Evolutionary conservation across 2,113 vertebrate genomes (phyloP).

Genomic region (Pachycephala philippinensis): DNA sequence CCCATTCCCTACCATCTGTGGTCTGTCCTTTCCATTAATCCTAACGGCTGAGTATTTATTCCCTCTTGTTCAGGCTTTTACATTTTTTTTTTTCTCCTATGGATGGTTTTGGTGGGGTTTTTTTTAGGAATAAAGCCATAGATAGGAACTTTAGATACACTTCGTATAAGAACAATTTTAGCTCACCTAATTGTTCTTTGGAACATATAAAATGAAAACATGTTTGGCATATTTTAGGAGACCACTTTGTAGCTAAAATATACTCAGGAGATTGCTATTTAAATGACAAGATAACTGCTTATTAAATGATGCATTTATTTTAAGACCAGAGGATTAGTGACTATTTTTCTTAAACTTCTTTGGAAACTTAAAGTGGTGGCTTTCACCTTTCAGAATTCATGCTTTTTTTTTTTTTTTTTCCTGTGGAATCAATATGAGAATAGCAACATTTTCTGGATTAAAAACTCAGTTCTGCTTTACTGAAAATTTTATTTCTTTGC

Average conservation of each 20-base stretch:
- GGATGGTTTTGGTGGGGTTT: neutral
- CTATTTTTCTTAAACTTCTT: neutral
- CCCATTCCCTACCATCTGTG: neutral
- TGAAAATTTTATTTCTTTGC: slow-evolving; percentile 4
- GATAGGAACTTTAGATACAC: neutral
- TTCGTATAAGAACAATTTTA: neutral
- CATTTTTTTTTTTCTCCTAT: neutral
- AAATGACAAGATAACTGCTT: slow-evolving; percentile 21
- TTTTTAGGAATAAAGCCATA: neutral
- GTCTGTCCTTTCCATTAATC: neutral
- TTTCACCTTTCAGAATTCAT: neutral
- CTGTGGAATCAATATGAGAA: neutral
- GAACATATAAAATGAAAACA: neutral
- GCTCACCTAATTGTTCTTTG: neutral
- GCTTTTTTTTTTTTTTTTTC: neutral
- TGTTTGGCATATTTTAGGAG: slow-evolving; percentile 7
- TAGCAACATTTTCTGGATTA: neutral
- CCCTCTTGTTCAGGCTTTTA: neutral
- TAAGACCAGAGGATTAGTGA: neutral
- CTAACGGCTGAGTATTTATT: neutral
- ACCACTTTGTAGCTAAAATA: neutral
- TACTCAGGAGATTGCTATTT: neutral
- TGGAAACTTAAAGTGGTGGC: neutral
- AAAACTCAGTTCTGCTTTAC: neutral
- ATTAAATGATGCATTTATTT: neutral